A percentile compares a stretch with the other conserved stretches of the same genome.
These are phyloP conservation scores for Porites lutea DNA, from an alignment of 64 coral and sea anemone genomes.

Conservation along the genomic window DNA sequence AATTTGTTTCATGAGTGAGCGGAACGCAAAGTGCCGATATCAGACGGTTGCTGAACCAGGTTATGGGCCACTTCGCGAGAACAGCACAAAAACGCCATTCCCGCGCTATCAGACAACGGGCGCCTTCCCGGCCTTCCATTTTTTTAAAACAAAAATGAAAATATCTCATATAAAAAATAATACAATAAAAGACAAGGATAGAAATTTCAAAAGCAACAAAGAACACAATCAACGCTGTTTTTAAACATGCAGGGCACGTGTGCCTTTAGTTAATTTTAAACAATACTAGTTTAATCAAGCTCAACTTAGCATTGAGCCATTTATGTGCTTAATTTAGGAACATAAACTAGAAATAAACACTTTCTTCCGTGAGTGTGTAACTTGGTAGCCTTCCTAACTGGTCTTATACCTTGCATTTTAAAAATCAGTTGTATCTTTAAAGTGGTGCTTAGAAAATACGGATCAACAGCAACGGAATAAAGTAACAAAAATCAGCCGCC, in stretches of 20 bases:
- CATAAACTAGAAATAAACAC: neutral
- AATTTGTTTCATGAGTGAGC: no score
- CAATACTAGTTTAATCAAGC: constrained; percentile 42
- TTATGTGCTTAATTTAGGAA: neutral
- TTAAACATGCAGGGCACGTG: constrained; percentile 19
- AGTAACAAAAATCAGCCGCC: neutral
- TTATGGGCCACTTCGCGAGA: no score
- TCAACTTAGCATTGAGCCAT: neutral
- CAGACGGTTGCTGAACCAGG: no score
- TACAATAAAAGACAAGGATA: neutral
- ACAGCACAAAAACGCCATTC: no score
- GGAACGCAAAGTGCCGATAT: no score
- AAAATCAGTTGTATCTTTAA: no score
- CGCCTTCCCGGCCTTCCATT: no score
- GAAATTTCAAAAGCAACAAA: constrained; percentile 54
- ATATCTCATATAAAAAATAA: constrained; percentile 4
- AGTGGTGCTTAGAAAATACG: no score
- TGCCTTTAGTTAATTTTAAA: constrained; percentile 38
- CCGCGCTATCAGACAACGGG: no score
- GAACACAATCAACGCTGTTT: constrained; percentile 19
- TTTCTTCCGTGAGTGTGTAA: neutral
- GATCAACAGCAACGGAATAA: neutral
- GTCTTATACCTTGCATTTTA: no score
- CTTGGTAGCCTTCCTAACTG: neutral
- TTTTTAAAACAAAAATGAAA: neutral